Conservation (phyloP, 2,888 invertebrate genomes). For the Xanthia togata region DNA sequence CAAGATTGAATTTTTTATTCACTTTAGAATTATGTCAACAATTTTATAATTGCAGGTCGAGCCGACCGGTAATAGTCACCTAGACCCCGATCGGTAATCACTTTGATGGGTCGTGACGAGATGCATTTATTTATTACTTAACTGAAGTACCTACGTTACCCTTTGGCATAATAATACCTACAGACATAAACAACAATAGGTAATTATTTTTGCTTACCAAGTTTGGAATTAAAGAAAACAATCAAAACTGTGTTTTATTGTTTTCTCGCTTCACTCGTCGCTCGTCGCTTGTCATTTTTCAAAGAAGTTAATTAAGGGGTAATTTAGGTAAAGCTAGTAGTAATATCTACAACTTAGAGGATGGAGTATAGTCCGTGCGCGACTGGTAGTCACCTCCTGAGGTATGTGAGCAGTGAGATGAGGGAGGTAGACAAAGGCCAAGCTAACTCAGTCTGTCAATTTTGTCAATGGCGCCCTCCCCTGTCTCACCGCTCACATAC, state of each 20-base stretch:
- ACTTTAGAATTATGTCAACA: conserved; percentile 30
- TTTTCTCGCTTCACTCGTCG: no score
- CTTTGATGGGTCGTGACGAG: conserved; percentile 6
- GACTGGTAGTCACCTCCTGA: no score
- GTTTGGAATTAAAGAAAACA: neutral
- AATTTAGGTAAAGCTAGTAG: neutral
- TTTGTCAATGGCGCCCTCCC: no score
- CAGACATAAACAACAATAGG: conserved; percentile 5
- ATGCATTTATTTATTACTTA: conserved; percentile 10
- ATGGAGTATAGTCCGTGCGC: no score
- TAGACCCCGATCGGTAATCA: conserved; percentile 54
- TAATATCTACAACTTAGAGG: no score
- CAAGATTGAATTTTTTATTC: conserved; percentile 8
- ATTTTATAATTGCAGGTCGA: conserved; percentile 25
- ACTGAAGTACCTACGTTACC: conserved; percentile 12
- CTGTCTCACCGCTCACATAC: no score
- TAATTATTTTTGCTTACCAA: neutral
- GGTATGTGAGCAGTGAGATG: no score
- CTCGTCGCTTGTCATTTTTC: neutral
- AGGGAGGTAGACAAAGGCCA: no score
- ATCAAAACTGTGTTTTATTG: no score
- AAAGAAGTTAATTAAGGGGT: neutral
- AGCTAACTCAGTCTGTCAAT: no score
- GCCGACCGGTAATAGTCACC: conserved; percentile 30
- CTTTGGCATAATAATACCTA: conserved; percentile 1